Percentiles rank a stretch among this genome's conserved stretches.
Conservation (phyloP, 2,888 invertebrate genomes). For the Perithous albicinctus region DNA sequence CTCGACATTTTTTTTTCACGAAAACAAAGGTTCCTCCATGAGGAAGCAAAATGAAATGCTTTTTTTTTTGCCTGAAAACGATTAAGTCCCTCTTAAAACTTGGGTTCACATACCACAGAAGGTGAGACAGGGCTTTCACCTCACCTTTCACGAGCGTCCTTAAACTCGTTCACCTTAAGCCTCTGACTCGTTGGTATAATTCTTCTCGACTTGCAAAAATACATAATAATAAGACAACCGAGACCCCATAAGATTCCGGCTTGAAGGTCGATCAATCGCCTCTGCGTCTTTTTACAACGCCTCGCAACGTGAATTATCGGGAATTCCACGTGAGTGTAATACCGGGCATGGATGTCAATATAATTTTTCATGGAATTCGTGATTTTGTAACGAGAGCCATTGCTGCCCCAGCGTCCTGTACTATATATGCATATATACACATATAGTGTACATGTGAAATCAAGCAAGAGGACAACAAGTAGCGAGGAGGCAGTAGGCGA, state of each 20-base stretch:
- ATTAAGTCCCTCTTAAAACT: too few species aligned
- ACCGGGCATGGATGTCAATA: slow-evolving; percentile 5
- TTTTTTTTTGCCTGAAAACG: neutral
- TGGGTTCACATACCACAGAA: neutral
- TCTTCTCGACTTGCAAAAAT: neutral
- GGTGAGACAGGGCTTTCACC: neutral
- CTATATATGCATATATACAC: slow-evolving; percentile 1
- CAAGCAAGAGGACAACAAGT: slow-evolving; percentile 48
- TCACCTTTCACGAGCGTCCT: neutral
- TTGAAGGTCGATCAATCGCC: slow-evolving; percentile 18
- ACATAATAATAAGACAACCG: neutral
- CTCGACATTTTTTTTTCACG: too few species aligned
- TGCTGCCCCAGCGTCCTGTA: neutral
- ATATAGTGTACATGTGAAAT: slow-evolving; percentile 7
- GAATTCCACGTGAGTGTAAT: neutral
- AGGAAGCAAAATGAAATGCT: too few species aligned
- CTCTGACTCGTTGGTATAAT: too few species aligned
- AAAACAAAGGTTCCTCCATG: too few species aligned
- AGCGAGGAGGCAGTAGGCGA: slow-evolving; percentile 72
- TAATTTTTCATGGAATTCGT: slow-evolving; percentile 74
- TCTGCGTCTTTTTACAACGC: neutral
- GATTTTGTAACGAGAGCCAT: slow-evolving; percentile 74
- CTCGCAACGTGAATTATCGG: neutral
- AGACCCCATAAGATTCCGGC: neutral
- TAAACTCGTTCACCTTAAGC: slow-evolving; percentile 11